Evolutionary conservation across 2,888 invertebrate species (phyloP).

Genomic region (Balanococcus diminutus): DNA sequence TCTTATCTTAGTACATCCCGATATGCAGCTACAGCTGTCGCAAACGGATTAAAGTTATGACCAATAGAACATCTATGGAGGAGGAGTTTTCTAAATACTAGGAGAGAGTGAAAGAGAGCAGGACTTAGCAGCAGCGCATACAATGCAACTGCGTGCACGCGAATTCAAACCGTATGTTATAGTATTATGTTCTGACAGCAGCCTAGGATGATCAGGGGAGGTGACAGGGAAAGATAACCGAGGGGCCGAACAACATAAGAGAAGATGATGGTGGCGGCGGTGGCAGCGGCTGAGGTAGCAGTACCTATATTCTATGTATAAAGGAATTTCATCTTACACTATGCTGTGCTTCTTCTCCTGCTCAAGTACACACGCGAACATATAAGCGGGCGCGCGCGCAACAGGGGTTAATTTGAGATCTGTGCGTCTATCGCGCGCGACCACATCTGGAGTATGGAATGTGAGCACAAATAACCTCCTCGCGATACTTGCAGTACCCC

Average conservation of each 20-base stretch:
- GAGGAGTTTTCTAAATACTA: background rate
- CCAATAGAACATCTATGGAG: background rate
- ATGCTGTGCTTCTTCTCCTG: background rate
- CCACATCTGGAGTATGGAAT: constrained; percentile 54
- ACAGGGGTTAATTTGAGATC: constrained; percentile 51
- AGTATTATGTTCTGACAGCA: background rate
- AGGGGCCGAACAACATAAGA: background rate
- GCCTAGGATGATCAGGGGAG: background rate
- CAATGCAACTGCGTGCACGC: constrained; percentile 7
- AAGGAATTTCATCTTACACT: background rate
- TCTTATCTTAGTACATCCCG: no score
- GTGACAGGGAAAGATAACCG: background rate
- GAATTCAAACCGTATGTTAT: background rate
- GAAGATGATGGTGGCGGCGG: background rate
- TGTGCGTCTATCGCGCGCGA: constrained; percentile 22
- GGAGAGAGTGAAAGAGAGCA: background rate
- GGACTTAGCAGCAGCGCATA: background rate
- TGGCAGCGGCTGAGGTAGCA: background rate
- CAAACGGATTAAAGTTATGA: background rate
- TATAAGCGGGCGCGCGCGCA: constrained; percentile 32
- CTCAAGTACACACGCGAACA: background rate
- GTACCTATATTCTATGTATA: background rate
- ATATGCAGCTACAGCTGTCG: no score
- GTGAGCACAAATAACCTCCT: constrained; percentile 20
- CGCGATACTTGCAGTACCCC: background rate